Conservation (phyloP, 2,888 invertebrate genomes). For the Exocentrus adspersus region DNA sequence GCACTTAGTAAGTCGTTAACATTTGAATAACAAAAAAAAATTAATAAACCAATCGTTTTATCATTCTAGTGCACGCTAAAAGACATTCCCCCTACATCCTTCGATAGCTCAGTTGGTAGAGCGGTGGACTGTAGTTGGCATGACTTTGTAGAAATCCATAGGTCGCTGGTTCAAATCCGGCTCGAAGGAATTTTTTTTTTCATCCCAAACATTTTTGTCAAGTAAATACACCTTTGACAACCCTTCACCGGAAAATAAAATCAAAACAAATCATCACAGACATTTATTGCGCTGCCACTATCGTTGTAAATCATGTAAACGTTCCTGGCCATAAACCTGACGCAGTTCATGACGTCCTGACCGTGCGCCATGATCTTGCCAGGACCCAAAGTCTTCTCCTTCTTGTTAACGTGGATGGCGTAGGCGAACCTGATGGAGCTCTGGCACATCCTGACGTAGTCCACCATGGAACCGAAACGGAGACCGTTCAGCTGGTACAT, state of each 20-base stretch:
- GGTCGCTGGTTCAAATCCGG: conserved; percentile 63
- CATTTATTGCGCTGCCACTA: background rate
- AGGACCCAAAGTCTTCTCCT: conserved; percentile 24
- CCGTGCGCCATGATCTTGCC: conserved; percentile 37
- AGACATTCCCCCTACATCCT: too few relatives aligned
- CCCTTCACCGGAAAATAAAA: too few relatives aligned
- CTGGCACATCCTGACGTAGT: conserved; percentile 38
- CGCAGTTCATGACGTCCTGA: conserved; percentile 40
- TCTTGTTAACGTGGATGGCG: conserved; percentile 40
- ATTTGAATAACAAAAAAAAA: background rate
- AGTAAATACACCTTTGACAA: too few relatives aligned
- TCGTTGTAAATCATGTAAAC: conserved; percentile 41
- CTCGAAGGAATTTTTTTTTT: conserved; percentile 54
- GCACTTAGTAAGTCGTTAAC: background rate
- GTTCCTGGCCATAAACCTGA: conserved; percentile 40
- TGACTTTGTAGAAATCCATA: conserved; percentile 65
- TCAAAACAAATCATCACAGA: background rate
- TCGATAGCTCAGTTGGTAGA: conserved; percentile 61
- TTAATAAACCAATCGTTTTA: too few relatives aligned
- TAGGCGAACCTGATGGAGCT: conserved; percentile 40
- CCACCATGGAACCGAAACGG: conserved; percentile 42
- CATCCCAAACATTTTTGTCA: too few relatives aligned
- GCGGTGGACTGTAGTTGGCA: conserved; percentile 57
- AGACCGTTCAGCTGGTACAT: conserved; percentile 38
- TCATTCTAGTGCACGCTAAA: too few relatives aligned